These are phyloP conservation scores for Phylloscopus whistleri DNA, from an alignment of 2,113 vertebrate genomes.

Conservation along the genomic window DNA sequence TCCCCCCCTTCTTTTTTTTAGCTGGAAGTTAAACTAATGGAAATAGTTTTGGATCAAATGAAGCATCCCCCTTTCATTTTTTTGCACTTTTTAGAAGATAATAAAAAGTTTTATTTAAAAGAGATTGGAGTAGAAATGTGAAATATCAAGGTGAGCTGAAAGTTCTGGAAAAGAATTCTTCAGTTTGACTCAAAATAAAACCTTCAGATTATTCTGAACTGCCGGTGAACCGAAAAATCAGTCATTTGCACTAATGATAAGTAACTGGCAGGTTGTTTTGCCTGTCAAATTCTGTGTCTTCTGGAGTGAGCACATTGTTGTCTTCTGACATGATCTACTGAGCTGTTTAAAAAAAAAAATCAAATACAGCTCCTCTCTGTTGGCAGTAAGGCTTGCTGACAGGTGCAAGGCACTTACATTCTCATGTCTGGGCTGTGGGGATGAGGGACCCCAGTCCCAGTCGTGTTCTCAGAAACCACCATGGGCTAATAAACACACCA, in stretches of 20 bases:
- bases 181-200: slow-evolving; percentile 58
- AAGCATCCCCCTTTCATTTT: background rate
- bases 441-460: background rate
- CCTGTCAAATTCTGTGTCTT: slow-evolving; percentile 70
- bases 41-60: background rate
- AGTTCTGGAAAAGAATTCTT: slow-evolving; percentile 20
- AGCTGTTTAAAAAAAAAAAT: slow-evolving; percentile 23
- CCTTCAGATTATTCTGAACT: slow-evolving; percentile 65
- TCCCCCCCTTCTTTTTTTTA: background rate
- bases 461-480: background rate
- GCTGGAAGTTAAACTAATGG: background rate
- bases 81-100: background rate
- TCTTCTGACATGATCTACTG: slow-evolving; percentile 57
- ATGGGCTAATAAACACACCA: background rate
- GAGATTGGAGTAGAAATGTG: background rate
- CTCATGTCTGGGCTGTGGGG: background rate
- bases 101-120: background rate
- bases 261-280: slow-evolving; percentile 68
- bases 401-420: background rate
- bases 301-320: slow-evolving; percentile 61
- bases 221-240: slow-evolving; percentile 58
- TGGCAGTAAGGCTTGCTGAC: background rate
- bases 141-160: slow-evolving; percentile 41
- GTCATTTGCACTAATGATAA: slow-evolving; percentile 67
- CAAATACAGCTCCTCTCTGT: background rate